A percentile compares a stretch with the other conserved stretches of the same genome.
Evolutionary conservation across 2,888 invertebrate genomes (phyloP).

Genomic region (Drosophila rubida): DNA sequence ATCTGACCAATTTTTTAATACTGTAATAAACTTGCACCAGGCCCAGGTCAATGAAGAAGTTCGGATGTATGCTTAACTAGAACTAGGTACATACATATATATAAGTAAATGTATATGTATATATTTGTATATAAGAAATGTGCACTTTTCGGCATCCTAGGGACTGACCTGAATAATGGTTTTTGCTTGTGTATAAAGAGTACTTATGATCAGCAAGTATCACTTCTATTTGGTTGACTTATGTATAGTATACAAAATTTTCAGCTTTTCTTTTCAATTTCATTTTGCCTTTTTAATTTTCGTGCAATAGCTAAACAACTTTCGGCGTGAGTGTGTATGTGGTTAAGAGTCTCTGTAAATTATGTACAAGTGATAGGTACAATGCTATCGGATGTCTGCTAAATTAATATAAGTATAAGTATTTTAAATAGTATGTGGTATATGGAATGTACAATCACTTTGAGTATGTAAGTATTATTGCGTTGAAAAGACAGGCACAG

Average conservation of each 20-base stretch:
- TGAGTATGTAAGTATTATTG: constrained; percentile 78
- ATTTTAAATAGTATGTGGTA: constrained; percentile 39
- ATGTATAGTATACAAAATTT: constrained; percentile 29
- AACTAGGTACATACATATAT: background rate
- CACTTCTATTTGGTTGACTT: constrained; percentile 58
- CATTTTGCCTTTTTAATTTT: background rate
- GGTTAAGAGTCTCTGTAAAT: constrained; percentile 9
- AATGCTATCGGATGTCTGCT: constrained; percentile 31
- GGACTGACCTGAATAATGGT: constrained; percentile 47
- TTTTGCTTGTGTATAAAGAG: constrained; percentile 18
- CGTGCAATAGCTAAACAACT: constrained; percentile 42
- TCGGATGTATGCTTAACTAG: constrained; percentile 4
- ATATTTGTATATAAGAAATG: constrained; percentile 19
- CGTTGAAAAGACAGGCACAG: constrained; percentile 74
- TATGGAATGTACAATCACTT: constrained; percentile 80
- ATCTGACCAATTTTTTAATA: constrained; percentile 34
- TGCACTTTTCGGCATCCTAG: constrained; percentile 34
- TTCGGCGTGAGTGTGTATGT: constrained; percentile 14
- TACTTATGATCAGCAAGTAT: constrained; percentile 42
- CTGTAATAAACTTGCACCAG: constrained; percentile 35
- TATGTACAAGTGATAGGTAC: constrained; percentile 48
- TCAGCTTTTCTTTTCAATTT: constrained; percentile 35
- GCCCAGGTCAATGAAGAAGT: constrained; percentile 12
- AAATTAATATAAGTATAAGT: constrained; percentile 36
- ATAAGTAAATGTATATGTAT: too few relatives aligned